Evolutionary conservation across 1,140 invertebrate species (phyloP).

Genomic region (Mizuhopecten yessoensis): DNA sequence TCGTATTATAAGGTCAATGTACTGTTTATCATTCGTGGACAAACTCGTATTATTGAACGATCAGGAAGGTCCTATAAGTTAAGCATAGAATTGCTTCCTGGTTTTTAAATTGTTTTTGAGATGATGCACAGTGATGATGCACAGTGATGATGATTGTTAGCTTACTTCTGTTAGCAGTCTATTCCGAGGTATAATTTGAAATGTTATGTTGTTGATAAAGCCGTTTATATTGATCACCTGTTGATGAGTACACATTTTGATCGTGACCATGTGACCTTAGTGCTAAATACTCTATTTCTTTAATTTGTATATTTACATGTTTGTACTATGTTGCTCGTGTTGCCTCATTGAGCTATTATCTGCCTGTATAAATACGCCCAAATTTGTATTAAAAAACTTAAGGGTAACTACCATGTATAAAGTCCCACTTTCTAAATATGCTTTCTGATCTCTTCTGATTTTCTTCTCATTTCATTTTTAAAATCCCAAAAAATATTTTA

Average conservation of each 20-base stretch:
- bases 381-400: not conserved
- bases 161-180: no score
- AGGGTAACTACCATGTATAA: not conserved
- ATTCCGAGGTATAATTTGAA: no score
- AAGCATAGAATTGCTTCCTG: no score
- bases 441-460: not conserved
- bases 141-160: no score
- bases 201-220: not conserved
- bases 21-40: no score
- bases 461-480: not conserved
- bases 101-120: no score
- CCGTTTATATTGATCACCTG: not conserved
- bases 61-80: no score
- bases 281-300: constrained; percentile 3
- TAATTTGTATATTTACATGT: not conserved
- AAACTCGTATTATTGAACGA: no score
- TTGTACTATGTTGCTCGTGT: not conserved
- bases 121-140: no score
- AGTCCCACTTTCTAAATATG: not conserved
- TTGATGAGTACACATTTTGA: not conserved
- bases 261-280: not conserved
- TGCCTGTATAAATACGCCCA: not conserved
- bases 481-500: no score
- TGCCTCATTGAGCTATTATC: not conserved
- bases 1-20: no score